Conservation (phyloP, 2,888 invertebrate genomes). For the Neoascia interrupta region DNA sequence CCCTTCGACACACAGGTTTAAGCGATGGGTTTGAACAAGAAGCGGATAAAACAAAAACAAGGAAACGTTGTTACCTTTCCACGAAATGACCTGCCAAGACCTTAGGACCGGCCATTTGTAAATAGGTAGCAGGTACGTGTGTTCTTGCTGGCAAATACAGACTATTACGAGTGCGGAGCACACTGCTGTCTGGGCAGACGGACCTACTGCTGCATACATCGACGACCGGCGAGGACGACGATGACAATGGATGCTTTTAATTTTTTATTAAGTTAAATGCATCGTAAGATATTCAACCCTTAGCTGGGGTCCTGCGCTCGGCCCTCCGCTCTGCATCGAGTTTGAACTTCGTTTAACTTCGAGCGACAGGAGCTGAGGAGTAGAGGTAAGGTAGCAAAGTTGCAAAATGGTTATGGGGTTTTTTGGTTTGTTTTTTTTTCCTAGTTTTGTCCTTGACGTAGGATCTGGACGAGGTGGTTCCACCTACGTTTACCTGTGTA, state of each 20-base stretch:
- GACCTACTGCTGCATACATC: background rate
- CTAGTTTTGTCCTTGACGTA: conserved; percentile 12
- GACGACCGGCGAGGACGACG: conserved; percentile 18
- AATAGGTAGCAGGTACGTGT: conserved; percentile 28
- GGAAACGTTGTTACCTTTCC: conserved; percentile 50
- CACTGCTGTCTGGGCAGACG: conserved; percentile 30
- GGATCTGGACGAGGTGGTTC: conserved; percentile 4
- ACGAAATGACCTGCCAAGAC: conserved; percentile 63
- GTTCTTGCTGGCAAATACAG: conserved; percentile 16
- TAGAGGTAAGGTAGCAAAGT: conserved; percentile 47
- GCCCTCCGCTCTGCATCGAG: background rate
- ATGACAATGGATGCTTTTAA: conserved; percentile 69
- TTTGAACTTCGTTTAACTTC: conserved; percentile 35
- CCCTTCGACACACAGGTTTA: too few relatives aligned
- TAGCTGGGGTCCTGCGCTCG: conserved; percentile 32
- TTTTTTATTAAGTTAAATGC: conserved; percentile 69
- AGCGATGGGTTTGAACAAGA: too few relatives aligned
- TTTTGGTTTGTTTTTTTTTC: conserved; percentile 19
- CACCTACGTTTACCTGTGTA: conserved; percentile 58
- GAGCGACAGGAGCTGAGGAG: conserved; percentile 1
- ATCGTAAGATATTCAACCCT: conserved; percentile 68
- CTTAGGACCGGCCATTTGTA: conserved; percentile 49
- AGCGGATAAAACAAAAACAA: conserved; percentile 12
- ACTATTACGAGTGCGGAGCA: conserved; percentile 26
- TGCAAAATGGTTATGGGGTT: conserved; percentile 54